Evolutionary conservation across 2,113 vertebrate genomes (phyloP), one percentile per base, ranked within the genome.

Genomic region (Odocoileus virginianus): DNA sequence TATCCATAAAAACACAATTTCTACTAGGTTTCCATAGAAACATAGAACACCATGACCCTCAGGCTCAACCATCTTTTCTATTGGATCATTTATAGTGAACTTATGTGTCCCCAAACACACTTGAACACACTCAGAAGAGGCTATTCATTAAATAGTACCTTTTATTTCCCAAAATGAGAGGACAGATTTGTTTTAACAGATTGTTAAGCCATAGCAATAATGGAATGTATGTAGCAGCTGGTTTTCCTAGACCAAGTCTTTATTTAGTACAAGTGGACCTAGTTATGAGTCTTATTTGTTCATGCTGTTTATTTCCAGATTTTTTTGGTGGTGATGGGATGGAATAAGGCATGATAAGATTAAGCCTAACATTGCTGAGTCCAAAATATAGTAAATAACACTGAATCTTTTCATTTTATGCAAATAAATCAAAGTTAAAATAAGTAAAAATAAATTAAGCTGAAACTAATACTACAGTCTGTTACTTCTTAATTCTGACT

Each of bases 81-180:
- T 96, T 97, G 90, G 76, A 79, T 97, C 98, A 94, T 98, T 98
- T 98, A 84, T 98, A 97, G 96, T 96, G 96, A 98, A 98, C 89
- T 96, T 97, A 87, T 4, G n/a, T 84, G 78, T 90, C 96, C 83
- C 50, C 92, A 97, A 98, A 97, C 16, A 71, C 54, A 57, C 96
- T 98, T 98, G 94, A 98, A 97, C 64, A 97, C 78, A 88, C 78
- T 97, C 78, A 93, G 54, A 95, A 96, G 87, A 19, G 3, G 83
- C 92, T 81, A 19, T 98, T 98, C 86, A 83, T 67, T 89, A 97
- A 98, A 98, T 97, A 58, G 92, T 17, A 97, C 71, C 25, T 97
- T 97, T 97, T 97, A 96, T 97, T 97, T 74, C 83, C 84, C 96
- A 93, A 98, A 98, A 64, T 93, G 81, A 94, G 57, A 7, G 94